These are phyloP conservation scores for Platyura marginata DNA, from an alignment of 1,140 invertebrate genomes.

Conservation along the genomic window DNA sequence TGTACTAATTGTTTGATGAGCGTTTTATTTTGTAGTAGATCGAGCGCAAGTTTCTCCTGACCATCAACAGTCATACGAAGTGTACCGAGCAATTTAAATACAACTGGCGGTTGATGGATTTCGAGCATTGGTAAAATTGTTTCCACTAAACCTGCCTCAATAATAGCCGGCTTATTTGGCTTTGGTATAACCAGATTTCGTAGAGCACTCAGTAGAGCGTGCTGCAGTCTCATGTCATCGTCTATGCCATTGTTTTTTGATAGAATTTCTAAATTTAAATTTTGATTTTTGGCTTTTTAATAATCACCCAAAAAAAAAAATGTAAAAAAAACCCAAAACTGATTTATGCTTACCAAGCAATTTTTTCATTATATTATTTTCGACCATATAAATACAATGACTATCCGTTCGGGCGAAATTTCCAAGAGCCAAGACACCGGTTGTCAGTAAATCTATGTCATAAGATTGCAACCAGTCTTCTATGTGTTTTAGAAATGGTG, in stretches of 20 bases:
- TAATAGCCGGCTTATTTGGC: conserved; percentile 52
- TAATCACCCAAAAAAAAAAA: background rate
- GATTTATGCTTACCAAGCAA: conserved; percentile 33
- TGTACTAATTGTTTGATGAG: conserved; percentile 35
- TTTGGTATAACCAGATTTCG: conserved; percentile 66
- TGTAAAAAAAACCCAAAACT: background rate
- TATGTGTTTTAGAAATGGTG: conserved; percentile 30
- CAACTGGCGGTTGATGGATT: conserved; percentile 57
- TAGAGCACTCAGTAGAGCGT: conserved; percentile 63
- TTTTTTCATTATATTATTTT: conserved; percentile 54
- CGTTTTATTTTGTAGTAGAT: conserved; percentile 18
- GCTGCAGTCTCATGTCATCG: conserved; percentile 55
- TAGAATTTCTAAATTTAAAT: conserved; percentile 28
- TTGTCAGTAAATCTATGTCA: conserved; percentile 55
- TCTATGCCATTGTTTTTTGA: conserved; percentile 32
- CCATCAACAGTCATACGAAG: conserved; percentile 69
- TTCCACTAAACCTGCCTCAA: conserved; percentile 51
- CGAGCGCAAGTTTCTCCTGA: conserved; percentile 29
- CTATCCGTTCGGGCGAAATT: conserved; percentile 78
- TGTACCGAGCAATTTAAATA: conserved; percentile 73
- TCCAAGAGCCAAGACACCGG: conserved; percentile 65
- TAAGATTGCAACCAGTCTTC: conserved; percentile 55
- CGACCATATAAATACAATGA: conserved; percentile 67
- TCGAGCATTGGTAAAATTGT: conserved; percentile 50
- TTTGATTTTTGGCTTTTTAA: background rate